Conservation (phyloP, 2,888 invertebrate species). For the Hetaerina titia region DNA sequence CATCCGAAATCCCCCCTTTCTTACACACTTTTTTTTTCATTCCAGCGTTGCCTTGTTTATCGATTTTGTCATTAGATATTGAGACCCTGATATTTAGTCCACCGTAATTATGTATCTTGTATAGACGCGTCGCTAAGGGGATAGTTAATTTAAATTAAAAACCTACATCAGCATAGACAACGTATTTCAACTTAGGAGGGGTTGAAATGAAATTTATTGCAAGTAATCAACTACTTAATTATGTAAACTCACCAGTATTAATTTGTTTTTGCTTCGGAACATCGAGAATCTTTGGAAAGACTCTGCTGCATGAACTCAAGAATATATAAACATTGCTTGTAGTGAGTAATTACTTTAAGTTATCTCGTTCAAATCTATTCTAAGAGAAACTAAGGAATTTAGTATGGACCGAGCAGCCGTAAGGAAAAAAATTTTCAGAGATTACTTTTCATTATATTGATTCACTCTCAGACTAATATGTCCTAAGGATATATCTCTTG, state of each 20-base stretch:
- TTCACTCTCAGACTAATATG: too few species aligned
- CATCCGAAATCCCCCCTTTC: neutral
- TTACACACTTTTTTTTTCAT: neutral
- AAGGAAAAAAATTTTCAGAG: too few species aligned
- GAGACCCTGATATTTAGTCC: neutral
- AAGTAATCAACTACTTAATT: neutral
- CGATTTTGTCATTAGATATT: conserved; percentile 16
- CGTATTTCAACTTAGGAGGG: neutral
- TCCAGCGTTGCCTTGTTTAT: conserved; percentile 7
- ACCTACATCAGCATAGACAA: neutral
- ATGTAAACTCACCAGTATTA: neutral
- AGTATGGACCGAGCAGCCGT: too few species aligned
- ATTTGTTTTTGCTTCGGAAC: too few species aligned
- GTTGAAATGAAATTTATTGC: neutral
- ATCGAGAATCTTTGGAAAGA: too few species aligned
- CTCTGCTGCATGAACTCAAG: too few species aligned
- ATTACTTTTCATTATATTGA: too few species aligned
- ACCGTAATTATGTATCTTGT: neutral
- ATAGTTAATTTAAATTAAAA: neutral
- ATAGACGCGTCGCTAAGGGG: neutral
- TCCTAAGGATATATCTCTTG: too few species aligned
- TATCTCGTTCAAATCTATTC: too few species aligned
- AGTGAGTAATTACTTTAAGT: too few species aligned
- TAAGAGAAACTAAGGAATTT: too few species aligned
- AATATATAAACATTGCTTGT: too few species aligned